Evolutionary conservation across 2,113 vertebrate genomes (phyloP), one percentile per base, ranked within the genome.

Genomic region (Clarias gariepinus): DNA sequence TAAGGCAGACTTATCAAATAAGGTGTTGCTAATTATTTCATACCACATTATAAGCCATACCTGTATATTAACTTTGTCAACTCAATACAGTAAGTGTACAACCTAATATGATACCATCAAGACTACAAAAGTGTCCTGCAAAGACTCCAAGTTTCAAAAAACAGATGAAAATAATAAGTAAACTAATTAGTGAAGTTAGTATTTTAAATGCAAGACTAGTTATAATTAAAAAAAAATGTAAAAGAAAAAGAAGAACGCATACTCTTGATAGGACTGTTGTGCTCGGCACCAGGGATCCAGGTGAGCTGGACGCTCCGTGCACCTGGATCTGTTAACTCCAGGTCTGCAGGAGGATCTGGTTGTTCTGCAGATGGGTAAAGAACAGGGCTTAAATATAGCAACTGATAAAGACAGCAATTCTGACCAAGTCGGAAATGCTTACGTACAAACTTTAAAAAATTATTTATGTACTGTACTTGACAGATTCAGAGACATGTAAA

Each of bases 211-310:
- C 25, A 15, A 60, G 6, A 11, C 11, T 0, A 15, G 55, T 12
- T 66, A 21, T 63, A 77, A 41, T 3, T 36, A 2, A 36, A 36
- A 36, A 36, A 36, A n/a, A n/a, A n/a, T n/a, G n/a, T n/a, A n/a
- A n/a, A 28, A 5, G 11, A 89, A 82, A 18, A 63, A 2, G 52
- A n/a, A n/a, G 21, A 5, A 83, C 25, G 90, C 96, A 0, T 96
- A 99, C 98, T 96, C 93, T 93, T 94, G 92, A 97, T 96, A 10
- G 96, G 97, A 87, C 97, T 98, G 92, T 98, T 98, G 89, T 99
- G 96, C 81, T 99, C 98, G 18, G 97, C 94, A 86, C 98, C 98
- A 41, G 98, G 97, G 64, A 93, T 95, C 98, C 98, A 99, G 0
- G 98, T 97, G 77, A 99, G 96, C 80, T 96, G 95, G 86, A 98